These are phyloP conservation scores for Carcina quercana DNA, from an alignment of 2,888 invertebrate genomes.

Conservation along the genomic window DNA sequence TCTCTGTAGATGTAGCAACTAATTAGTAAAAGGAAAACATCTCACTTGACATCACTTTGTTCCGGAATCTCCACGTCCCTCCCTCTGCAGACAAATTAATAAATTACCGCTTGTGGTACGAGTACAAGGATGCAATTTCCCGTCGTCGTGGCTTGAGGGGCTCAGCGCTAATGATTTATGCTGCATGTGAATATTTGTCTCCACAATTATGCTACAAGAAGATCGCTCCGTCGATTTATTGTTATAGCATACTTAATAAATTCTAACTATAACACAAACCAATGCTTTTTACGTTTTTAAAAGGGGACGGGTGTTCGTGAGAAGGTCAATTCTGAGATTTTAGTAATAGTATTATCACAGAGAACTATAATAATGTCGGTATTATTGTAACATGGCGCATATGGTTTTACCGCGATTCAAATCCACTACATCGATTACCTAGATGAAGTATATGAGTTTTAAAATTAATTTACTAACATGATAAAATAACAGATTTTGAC, in stretches of 20 bases:
- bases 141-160: constrained; percentile 21
- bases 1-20: no score
- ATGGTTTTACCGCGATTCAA: no score
- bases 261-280: no score
- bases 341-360: background rate
- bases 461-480: no score
- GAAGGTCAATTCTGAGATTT: background rate
- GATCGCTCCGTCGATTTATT: background rate
- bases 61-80: background rate
- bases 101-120: constrained; percentile 32
- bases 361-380: background rate
- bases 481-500: no score
- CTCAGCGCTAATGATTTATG: constrained; percentile 16
- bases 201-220: constrained; percentile 6
- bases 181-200: constrained; percentile 15
- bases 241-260: background rate
- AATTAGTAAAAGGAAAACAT: no score
- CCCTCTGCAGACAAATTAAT: constrained; percentile 34
- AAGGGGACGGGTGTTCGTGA: background rate
- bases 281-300: no score
- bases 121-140: constrained; percentile 39
- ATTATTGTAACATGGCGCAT: background rate
- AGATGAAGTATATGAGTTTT: no score
- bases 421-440: no score
- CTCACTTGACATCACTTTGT: background rate